A percentile compares a stretch with the other conserved stretches of the same genome.
Evolutionary conservation across 2,797 vertebrate species (phyloP).

Genomic region (Pitangus sulphuratus): DNA sequence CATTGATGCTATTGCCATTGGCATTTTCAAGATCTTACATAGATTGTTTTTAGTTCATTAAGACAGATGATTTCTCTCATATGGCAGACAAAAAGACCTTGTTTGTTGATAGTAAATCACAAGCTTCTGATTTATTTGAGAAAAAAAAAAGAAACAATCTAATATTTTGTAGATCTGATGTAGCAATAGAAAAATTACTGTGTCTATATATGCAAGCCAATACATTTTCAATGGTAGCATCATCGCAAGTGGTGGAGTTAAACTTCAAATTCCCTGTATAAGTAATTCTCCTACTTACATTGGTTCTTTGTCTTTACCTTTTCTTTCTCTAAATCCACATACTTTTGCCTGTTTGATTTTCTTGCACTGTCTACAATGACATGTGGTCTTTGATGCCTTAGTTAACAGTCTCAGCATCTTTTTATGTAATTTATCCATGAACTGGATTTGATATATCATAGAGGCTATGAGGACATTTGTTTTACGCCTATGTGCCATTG

Average conservation of each 20-base stretch:
- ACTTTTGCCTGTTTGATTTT: not conserved
- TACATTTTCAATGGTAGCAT: not conserved
- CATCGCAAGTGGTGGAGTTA: not conserved
- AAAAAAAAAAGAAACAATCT: not conserved
- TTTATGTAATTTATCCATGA: not conserved
- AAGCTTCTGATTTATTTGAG: not conserved
- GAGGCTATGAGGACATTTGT: not conserved
- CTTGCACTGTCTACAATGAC: not conserved
- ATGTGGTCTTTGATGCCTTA: not conserved
- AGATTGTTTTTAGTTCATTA: not conserved
- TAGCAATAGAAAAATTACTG: not conserved
- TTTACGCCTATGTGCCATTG: not conserved
- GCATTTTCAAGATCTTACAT: not conserved
- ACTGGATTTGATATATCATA: not conserved
- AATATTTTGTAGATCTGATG: not conserved
- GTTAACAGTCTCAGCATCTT: not conserved
- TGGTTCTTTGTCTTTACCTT: not conserved
- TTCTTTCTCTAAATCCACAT: not conserved
- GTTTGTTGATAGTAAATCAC: not conserved
- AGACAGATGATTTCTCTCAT: not conserved
- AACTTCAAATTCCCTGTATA: not conserved
- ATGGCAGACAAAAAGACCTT: not conserved
- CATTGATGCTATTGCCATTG: not conserved
- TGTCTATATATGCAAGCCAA: not conserved
- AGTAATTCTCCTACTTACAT: not conserved